These are phyloP conservation scores for Sturnus vulgaris DNA, from an alignment of 2,113 vertebrate genomes.

Conservation along the genomic window DNA sequence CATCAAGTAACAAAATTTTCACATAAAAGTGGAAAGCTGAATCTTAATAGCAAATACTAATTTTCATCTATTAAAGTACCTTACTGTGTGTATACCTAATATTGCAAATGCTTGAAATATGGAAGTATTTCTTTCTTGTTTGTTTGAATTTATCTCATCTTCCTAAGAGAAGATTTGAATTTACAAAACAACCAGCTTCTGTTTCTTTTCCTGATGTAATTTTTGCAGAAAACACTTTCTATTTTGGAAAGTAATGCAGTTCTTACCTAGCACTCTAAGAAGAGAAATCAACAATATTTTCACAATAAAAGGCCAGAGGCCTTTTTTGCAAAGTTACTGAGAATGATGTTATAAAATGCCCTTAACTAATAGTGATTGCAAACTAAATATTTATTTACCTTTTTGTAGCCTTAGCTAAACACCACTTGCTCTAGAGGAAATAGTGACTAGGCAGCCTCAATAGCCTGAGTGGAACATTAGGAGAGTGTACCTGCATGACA, in stretches of 20 bases:
- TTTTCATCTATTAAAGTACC: background rate
- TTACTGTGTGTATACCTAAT: background rate
- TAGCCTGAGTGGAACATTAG: slow-evolving; percentile 30
- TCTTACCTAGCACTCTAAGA: background rate
- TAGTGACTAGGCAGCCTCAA: background rate
- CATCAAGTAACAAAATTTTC: slow-evolving; percentile 2
- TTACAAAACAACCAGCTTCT: background rate
- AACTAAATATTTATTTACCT: background rate
- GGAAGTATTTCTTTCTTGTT: background rate
- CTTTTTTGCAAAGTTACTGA: slow-evolving; percentile 12
- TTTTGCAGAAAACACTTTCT: background rate
- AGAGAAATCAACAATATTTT: background rate
- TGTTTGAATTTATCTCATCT: background rate
- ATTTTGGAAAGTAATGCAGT: background rate
- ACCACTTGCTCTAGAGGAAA: background rate
- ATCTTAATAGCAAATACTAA: slow-evolving; percentile 5
- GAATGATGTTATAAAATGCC: background rate
- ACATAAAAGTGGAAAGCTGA: background rate
- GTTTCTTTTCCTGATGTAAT: background rate
- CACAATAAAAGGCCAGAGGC: background rate
- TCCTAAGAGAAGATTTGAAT: background rate
- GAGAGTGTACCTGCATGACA: slow-evolving; percentile 92
- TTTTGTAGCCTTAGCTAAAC: background rate
- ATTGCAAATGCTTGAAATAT: background rate
- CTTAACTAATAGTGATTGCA: background rate